A percentile compares a stretch with the other conserved stretches of the same genome.
phyloP scores from a whole-genome alignment of 1,140 invertebrate genomes.

The Bombus terrestris region DNA sequence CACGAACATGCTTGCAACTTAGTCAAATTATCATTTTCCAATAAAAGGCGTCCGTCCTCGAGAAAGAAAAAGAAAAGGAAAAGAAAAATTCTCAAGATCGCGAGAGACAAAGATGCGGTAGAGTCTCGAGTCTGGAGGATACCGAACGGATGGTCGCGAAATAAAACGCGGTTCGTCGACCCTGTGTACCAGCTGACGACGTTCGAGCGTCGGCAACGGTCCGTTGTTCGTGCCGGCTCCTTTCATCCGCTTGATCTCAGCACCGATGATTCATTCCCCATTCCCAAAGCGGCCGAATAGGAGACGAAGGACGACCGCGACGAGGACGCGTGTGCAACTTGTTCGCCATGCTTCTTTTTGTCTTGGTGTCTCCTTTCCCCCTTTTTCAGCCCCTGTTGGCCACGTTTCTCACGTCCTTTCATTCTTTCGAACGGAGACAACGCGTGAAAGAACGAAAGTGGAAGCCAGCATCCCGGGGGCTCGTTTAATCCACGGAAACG shows the following conservation, averaged over 20 bases:
- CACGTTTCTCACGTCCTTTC: not conserved
- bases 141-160: slow-evolving; percentile 18
- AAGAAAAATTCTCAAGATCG: not conserved
- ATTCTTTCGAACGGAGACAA: not conserved
- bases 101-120: slow-evolving; percentile 15
- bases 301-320: slow-evolving; percentile 51
- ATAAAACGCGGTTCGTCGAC: slow-evolving; percentile 51
- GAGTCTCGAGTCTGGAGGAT: not conserved
- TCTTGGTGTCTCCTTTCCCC: not conserved
- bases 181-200: slow-evolving; percentile 51
- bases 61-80: not conserved
- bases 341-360: slow-evolving; percentile 27
- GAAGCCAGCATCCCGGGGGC: too few relatives aligned
- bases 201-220: not conserved
- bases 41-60: too few relatives aligned
- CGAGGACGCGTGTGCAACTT: slow-evolving; percentile 41
- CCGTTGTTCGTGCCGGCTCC: slow-evolving; percentile 6
- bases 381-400: not conserved
- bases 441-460: not conserved
- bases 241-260: slow-evolving; percentile 41
- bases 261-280: slow-evolving; percentile 45
- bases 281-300: slow-evolving; percentile 40
- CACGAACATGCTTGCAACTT: too few relatives aligned
- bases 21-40: not conserved
- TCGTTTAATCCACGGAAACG: slow-evolving; percentile 18